phyloP scores from a whole-genome alignment of 2,888 invertebrate species.

The Magallana nippona region DNA sequence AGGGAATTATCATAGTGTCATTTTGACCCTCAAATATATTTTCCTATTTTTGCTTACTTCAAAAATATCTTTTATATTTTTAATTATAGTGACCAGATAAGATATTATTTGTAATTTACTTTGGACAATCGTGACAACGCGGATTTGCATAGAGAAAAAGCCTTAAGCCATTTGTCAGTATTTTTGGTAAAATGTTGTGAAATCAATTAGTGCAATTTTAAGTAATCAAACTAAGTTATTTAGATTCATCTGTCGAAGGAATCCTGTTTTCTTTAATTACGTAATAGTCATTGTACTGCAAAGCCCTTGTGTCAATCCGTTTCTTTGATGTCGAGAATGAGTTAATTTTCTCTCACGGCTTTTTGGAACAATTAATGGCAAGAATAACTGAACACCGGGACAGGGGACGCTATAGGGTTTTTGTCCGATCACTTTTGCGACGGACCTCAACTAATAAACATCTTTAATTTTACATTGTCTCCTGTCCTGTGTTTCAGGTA shows the following conservation, averaged over 20 bases:
- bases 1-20: neutral
- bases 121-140: neutral
- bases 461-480: neutral
- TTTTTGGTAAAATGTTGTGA: too few species aligned
- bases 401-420: neutral
- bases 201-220: too few species aligned
- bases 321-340: too few species aligned
- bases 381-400: neutral
- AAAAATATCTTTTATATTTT: too few species aligned
- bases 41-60: neutral
- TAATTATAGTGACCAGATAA: too few species aligned
- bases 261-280: too few species aligned
- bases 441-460: neutral
- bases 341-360: too few species aligned
- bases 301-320: too few species aligned
- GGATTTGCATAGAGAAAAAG: too few species aligned
- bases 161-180: too few species aligned
- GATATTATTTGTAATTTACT: neutral
- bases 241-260: too few species aligned
- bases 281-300: neutral
- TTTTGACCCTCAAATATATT: neutral
- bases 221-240: too few species aligned
- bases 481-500: neutral
- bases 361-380: neutral
- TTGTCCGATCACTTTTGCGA: neutral